Evolutionary conservation across 2,113 vertebrate species (phyloP).

Genomic region (Ctenodactylus gundi): DNA sequence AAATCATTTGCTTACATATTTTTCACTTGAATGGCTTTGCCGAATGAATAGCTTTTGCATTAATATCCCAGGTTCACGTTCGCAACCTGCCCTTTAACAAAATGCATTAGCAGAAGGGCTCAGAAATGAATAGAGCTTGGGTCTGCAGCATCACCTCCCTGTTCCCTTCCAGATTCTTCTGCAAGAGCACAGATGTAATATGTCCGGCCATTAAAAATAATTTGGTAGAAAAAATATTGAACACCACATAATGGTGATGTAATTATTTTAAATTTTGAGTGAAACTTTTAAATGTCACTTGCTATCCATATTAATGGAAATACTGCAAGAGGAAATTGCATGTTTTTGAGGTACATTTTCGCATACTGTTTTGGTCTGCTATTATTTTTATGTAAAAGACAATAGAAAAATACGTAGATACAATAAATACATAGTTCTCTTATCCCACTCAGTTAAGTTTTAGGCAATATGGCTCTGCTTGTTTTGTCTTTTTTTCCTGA

Average conservation of each 20-base stretch:
- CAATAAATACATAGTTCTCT: neutral
- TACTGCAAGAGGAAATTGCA: neutral
- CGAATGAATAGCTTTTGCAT: slow-evolving; percentile 46
- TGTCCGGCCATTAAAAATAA: neutral
- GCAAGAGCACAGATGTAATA: neutral
- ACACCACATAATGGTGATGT: neutral
- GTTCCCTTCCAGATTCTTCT: neutral
- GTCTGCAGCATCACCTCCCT: neutral
- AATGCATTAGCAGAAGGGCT: slow-evolving; percentile 34
- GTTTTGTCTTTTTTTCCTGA: neutral
- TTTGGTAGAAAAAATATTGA: neutral
- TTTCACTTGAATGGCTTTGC: slow-evolving; percentile 19
- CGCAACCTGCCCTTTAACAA: slow-evolving; percentile 45
- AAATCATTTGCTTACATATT: slow-evolving; percentile 43
- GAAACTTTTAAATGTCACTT: neutral
- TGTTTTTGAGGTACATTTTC: neutral
- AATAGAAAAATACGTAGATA: neutral
- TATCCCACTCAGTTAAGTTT: neutral
- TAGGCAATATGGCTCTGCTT: neutral
- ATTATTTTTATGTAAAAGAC: neutral
- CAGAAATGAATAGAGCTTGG: neutral
- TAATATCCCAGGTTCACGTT: slow-evolving; percentile 6
- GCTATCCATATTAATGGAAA: neutral
- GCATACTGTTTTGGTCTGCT: too few species aligned
- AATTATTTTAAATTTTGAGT: neutral